Base-by-base conservation (phyloP, 2,797 vertebrate species). In the Anisognathus igniventris region DNA sequence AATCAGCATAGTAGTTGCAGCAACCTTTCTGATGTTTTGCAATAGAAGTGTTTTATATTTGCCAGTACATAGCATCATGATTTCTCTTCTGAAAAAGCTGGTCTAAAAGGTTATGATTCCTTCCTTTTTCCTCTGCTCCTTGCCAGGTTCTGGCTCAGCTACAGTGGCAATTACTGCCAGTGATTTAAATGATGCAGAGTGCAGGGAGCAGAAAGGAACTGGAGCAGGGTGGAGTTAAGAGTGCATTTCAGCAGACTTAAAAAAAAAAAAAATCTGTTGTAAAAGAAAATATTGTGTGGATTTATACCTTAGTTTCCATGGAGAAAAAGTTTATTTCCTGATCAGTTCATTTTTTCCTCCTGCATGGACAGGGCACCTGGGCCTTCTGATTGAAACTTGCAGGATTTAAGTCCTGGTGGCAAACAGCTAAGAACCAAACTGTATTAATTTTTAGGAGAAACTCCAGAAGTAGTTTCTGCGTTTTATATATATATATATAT, bases 41-140 rank as follows among this genome's bases (percentile, higher is more conserved):
- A 62, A 2, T 85, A 76, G 71, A 89, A 12, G 5, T 92, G 44
- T 35, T 92, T 92, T 83, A n/a, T 73, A 37, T 92, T 87, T 80
- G 35, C n/a, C 14, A 13, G 15, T 50, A 44, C 0, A 1, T 30
- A 61, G 39, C 27, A 67, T 57, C 8, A 2, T 50, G 60, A 67
- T 77, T 94, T 76, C 15, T 93, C 4, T 67, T 76, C 37, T 67
- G 72, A 40, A 78, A 70, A 89, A 60, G 18, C 15, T 67, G 33
- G 18, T 73, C 16, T 40, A 44, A 85, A 89, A 87, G 12, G 10
- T 90, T 75, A 40, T 27, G 3, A 8, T 68, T 39, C 28, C 19
- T 68, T 50, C 9, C 8, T 79, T 89, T 73, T 65, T 12, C 21
- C 11, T 66, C 22, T 89, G 15, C 18, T 76, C 1, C 3, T 91